A percentile compares a stretch with the other conserved stretches of the same genome.
Evolutionary conservation across 2,888 invertebrate species (phyloP).

Genomic region (Hyposoter didymator): DNA sequence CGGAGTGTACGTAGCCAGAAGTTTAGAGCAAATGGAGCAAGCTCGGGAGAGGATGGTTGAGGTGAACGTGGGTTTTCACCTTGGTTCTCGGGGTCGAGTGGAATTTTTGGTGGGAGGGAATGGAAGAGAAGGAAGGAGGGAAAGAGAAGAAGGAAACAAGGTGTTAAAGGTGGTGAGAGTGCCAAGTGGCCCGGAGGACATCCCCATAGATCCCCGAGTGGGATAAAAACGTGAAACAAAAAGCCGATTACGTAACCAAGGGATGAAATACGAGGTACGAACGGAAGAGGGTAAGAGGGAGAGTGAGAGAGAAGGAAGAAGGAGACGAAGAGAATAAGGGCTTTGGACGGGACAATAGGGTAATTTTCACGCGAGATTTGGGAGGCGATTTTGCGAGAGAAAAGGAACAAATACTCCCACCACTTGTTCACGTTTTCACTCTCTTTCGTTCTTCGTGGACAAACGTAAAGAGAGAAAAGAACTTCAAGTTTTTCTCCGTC

Average conservation of each 20-base stretch:
- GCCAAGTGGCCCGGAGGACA: conserved; percentile 63
- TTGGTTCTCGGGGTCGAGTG: conserved; percentile 67
- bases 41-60: conserved; percentile 61
- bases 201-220: conserved; percentile 69
- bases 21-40: conserved; percentile 59
- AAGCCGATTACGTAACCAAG: conserved; percentile 83
- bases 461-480: not conserved
- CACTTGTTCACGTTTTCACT: conserved; percentile 32
- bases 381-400: conserved; percentile 82
- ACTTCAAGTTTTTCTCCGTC: not conserved
- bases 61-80: conserved; percentile 67
- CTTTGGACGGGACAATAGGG: conserved; percentile 81
- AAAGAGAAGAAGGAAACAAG: conserved; percentile 36
- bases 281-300: conserved; percentile 35
- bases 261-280: conserved; percentile 80
- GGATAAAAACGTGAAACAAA: conserved; percentile 83
- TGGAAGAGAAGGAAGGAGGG: conserved; percentile 10
- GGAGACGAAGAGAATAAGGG: conserved; percentile 63
- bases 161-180: conserved; percentile 50
- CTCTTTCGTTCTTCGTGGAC: conserved; percentile 21
- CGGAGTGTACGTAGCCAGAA: conserved; percentile 37
- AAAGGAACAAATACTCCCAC: conserved; percentile 60
- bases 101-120: conserved; percentile 29
- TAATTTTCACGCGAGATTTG: conserved; percentile 85
- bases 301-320: conserved; percentile 39